phyloP scores from a whole-genome alignment of 2,797 vertebrate genomes.

The Parotocinclus haroldoi region DNA sequence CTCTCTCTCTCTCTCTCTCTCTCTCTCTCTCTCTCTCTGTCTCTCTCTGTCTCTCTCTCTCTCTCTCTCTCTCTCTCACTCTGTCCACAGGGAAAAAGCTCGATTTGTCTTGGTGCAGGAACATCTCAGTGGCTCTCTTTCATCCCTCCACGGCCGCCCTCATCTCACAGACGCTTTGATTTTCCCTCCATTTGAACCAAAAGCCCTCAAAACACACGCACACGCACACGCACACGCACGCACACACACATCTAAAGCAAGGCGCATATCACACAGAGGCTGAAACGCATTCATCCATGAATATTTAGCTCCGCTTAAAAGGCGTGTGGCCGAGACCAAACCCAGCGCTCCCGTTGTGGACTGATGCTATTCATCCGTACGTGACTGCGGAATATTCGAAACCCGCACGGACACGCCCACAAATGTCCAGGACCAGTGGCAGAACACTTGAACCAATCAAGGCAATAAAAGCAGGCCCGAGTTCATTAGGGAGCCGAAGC shows the following conservation, averaged over 20 bases:
- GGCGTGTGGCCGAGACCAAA: background rate
- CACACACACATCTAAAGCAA: background rate
- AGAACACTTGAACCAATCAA: no score
- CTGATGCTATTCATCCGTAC: background rate
- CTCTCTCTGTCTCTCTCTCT: background rate
- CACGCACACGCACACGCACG: background rate
- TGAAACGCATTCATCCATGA: constrained; percentile 15
- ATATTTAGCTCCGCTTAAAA: constrained; percentile 22
- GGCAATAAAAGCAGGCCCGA: background rate
- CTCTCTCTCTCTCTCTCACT: background rate
- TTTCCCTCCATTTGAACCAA: constrained; percentile 21
- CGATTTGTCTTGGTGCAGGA: constrained; percentile 7
- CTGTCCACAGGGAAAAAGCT: background rate
- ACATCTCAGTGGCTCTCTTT: background rate
- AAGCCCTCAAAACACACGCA: constrained; percentile 5
- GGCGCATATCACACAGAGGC: background rate
- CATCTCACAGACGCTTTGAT: constrained; percentile 15
- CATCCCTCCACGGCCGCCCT: background rate
- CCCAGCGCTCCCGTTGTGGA: background rate
- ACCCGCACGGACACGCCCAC: background rate
- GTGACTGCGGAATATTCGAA: no score
- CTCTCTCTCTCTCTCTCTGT: background rate
- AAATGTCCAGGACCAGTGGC: background rate
- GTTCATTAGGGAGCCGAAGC: constrained; percentile 28
- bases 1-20: background rate